These are phyloP conservation scores for Serinus canaria DNA, from an alignment of 2,113 vertebrate species.

Conservation along the genomic window DNA sequence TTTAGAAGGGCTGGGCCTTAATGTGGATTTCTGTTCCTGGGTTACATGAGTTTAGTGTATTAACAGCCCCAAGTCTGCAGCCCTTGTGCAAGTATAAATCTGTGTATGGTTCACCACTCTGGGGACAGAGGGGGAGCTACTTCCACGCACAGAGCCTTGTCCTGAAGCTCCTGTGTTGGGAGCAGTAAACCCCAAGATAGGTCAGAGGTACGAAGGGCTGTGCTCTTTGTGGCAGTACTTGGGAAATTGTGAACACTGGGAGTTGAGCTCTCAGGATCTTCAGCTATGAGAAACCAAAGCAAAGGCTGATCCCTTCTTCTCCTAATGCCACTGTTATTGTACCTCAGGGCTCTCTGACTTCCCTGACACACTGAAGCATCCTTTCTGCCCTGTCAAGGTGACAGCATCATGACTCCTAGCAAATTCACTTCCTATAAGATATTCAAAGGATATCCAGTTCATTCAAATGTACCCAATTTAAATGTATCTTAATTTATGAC, in stretches of 20 bases:
- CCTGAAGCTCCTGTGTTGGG: not conserved
- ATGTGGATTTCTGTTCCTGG: not conserved
- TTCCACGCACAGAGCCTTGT: not conserved
- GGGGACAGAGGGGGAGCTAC: not conserved
- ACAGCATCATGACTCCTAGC: not conserved
- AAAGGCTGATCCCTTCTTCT: not conserved
- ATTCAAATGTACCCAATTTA: constrained; percentile 61
- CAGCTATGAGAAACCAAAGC: not conserved
- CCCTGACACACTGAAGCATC: not conserved
- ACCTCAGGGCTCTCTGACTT: not conserved
- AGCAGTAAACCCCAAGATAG: not conserved
- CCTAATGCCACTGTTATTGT: not conserved
- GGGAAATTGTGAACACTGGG: not conserved
- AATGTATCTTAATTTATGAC: constrained; percentile 71
- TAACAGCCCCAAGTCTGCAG: not conserved
- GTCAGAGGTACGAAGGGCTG: not conserved
- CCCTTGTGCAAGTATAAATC: not conserved
- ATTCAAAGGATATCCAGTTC: constrained; percentile 46
- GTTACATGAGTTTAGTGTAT: not conserved
- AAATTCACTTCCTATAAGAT: constrained; percentile 24
- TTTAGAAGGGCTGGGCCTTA: not conserved
- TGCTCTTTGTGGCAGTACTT: not conserved
- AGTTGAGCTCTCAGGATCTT: not conserved
- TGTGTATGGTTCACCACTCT: not conserved
- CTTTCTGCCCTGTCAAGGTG: constrained; percentile 30